Base-by-base conservation (phyloP, 2,888 invertebrate species). In the Agrotis clavis region DNA sequence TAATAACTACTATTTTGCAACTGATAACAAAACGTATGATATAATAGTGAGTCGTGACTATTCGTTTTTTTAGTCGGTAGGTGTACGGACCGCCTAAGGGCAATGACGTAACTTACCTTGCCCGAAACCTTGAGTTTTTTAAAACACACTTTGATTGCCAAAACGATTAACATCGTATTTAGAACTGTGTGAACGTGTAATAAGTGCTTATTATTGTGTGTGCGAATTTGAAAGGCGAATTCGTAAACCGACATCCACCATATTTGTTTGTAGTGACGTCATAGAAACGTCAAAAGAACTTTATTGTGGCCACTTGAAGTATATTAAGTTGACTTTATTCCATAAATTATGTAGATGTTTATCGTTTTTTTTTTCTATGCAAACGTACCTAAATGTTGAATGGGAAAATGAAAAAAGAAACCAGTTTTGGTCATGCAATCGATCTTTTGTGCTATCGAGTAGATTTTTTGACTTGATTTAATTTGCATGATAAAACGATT, bases 41-140 rank as follows among this genome's bases (percentile, higher is more conserved):
- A 82, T 82, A 78, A 63, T 67, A 56, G 56, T 59, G 69, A 79
- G 45, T 67, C 41, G 74, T 72, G 61, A 61, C 45, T 16, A 70
- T 70, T 70, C 35, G 50, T 72, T 64, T 53, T n/a, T 48, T 16
- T 59, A 65, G 70, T 75, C 50, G 50, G 64, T 59, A 61, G 59
- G 78, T 80, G 79, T 81, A 80, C 61, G 68, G 72, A 77, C 74
- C 57, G 80, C 86, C 72, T 79, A 71, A 81, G 77, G 87, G 76
- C 60, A 30, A 59, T 77, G 69, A 85, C 82, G 85, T 78, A 21
- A 74, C 61, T 70, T 88, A 87, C 89, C 90, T 88, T 89, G 89
- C 71, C 83, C 57, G 59, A 73, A 84, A 87, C 91, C 91, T 91
- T 91, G 89, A 86, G 66, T 74, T 87, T 89, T 90, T 88, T 83